Evolutionary conservation across 2,113 vertebrate genomes (phyloP).

Genomic region (Microcebus murinus): DNA sequence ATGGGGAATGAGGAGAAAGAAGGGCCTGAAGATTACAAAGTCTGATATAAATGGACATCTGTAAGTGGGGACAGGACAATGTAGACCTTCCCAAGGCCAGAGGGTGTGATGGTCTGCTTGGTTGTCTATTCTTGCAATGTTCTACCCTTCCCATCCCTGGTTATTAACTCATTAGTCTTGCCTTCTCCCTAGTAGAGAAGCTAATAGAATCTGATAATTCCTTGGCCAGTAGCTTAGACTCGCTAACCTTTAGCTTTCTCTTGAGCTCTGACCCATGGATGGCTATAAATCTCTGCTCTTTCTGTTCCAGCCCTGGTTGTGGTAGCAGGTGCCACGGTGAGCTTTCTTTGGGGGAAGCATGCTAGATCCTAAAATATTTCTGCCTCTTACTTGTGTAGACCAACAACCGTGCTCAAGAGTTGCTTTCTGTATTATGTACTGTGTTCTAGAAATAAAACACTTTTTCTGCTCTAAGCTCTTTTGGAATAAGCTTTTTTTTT

Average conservation of each 20-base stretch:
- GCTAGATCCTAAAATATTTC: not conserved
- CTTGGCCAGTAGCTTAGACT: not conserved
- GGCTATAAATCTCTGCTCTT: not conserved
- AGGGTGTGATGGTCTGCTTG: not conserved
- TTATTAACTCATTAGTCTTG: conserved; percentile 49
- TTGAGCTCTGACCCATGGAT: not conserved
- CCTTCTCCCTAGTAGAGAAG: not conserved
- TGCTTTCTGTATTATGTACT: not conserved
- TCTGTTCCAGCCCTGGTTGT: not conserved
- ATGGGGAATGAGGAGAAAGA: not conserved
- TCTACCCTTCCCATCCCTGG: not conserved
- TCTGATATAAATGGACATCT: not conserved
- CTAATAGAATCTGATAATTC: not conserved
- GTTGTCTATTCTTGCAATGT: not conserved
- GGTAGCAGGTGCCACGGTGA: not conserved
- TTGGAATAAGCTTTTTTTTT: not conserved
- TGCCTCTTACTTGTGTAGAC: not conserved
- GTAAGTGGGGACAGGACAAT: not conserved
- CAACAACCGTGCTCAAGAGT: not conserved
- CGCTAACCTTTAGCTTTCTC: not conserved
- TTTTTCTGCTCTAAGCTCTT: not conserved
- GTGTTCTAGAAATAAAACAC: conserved; percentile 11
- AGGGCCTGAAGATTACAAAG: not conserved
- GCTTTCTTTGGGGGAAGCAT: not conserved
- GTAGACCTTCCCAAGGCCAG: not conserved